phyloP scores from a whole-genome alignment of 2,888 invertebrate species.

The Pristionchus fissidentatus region DNA sequence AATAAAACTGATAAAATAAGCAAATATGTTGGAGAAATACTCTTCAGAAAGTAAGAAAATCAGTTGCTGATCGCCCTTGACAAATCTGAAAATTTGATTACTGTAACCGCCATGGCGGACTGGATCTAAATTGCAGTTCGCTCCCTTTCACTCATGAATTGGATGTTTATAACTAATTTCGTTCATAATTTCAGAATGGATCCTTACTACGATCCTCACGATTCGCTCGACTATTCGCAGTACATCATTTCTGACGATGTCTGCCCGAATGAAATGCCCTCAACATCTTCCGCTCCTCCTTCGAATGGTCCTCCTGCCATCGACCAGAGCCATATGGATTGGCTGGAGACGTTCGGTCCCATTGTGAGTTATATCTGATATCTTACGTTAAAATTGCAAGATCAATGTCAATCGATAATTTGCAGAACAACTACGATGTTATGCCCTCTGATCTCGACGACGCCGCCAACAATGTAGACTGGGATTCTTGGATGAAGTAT shows the following conservation, averaged over 20 bases:
- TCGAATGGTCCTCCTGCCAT: not conserved
- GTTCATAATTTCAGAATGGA: constrained; percentile 24
- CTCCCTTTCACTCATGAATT: too few relatives aligned
- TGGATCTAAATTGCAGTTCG: too few relatives aligned
- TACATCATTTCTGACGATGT: not conserved
- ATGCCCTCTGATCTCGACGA: constrained; percentile 39
- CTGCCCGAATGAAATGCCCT: constrained; percentile 13
- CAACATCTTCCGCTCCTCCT: constrained; percentile 29
- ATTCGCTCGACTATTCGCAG: not conserved
- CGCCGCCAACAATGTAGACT: constrained; percentile 23
- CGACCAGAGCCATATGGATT: constrained; percentile 36
- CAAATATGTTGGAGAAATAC: too few relatives aligned
- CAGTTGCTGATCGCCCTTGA: too few relatives aligned
- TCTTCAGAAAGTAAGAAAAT: too few relatives aligned
- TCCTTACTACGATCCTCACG: not conserved
- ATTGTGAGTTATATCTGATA: constrained; percentile 13
- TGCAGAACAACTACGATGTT: constrained; percentile 28
- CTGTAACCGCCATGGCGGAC: too few relatives aligned
- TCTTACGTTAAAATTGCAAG: not conserved
- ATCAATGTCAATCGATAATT: not conserved
- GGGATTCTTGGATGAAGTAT: constrained; percentile 33
- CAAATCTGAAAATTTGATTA: too few relatives aligned
- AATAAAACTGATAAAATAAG: too few relatives aligned
- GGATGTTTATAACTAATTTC: too few relatives aligned
- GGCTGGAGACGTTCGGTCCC: constrained; percentile 42